These are phyloP conservation scores for Malacoctenus gilli DNA, from an alignment of 2,797 vertebrate genomes.

Conservation along the genomic window DNA sequence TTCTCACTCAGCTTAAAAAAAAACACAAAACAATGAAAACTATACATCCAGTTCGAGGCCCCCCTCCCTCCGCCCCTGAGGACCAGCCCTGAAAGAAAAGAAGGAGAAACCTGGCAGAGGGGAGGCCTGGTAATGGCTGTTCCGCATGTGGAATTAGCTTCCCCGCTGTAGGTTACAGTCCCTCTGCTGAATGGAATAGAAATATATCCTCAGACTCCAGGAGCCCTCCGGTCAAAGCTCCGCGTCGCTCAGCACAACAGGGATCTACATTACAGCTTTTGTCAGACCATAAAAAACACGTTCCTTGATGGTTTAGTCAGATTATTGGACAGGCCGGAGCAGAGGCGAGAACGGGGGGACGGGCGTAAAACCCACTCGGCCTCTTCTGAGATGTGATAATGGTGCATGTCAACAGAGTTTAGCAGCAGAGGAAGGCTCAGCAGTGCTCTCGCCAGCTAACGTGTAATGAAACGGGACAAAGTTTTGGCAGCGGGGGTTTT, in stretches of 20 bases:
- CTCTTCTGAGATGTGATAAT: constrained; percentile 55
- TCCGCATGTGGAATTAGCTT: constrained; percentile 64
- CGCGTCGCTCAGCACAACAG: constrained; percentile 47
- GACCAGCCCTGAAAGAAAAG: too few species aligned
- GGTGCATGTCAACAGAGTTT: constrained; percentile 42
- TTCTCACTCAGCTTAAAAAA: constrained; percentile 32
- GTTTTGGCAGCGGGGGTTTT: constrained; percentile 28
- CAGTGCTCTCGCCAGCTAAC: constrained; percentile 19
- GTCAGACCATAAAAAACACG: constrained; percentile 63
- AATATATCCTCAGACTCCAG: constrained; percentile 58
- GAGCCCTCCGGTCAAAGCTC: constrained; percentile 53
- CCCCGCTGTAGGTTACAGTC: constrained; percentile 62
- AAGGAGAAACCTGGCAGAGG: constrained; percentile 11
- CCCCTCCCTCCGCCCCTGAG: too few species aligned
- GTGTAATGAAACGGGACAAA: constrained; percentile 46
- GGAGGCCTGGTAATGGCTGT: constrained; percentile 52
- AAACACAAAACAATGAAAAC: too few species aligned
- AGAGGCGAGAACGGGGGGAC: constrained; percentile 17
- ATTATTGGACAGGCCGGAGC: constrained; percentile 47
- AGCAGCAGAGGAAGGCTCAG: constrained; percentile 27
- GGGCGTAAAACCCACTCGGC: constrained; percentile 14
- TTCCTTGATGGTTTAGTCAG: constrained; percentile 50
- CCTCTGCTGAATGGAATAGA: constrained; percentile 59
- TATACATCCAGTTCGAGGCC: too few species aligned
- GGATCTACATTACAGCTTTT: constrained; percentile 60